Conservation (phyloP, 2,797 vertebrate genomes). For the Falco biarmicus region DNA sequence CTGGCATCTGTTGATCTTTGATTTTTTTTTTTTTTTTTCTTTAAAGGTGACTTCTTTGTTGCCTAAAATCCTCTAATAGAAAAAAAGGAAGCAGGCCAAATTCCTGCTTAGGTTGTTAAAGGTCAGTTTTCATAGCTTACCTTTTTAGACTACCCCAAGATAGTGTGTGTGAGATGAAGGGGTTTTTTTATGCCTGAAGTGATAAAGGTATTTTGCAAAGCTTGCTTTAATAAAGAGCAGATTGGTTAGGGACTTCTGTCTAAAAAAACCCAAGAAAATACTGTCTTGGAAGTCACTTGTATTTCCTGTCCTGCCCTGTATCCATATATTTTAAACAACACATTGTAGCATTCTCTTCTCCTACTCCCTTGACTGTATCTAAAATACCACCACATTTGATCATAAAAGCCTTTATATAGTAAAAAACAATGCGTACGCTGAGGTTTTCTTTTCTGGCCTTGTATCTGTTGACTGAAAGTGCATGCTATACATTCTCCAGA, state of each 20-base stretch:
- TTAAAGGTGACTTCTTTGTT: background rate
- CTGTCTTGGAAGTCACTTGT: background rate
- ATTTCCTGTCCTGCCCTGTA: background rate
- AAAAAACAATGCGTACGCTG: background rate
- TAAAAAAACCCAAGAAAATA: background rate
- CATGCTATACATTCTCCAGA: background rate
- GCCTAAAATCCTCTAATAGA: background rate
- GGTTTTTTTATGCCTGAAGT: background rate
- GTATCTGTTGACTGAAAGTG: background rate
- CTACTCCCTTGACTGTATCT: background rate
- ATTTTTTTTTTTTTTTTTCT: background rate
- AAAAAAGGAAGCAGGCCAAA: background rate
- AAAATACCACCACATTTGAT: background rate
- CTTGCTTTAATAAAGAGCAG: conserved; percentile 38
- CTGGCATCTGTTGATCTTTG: background rate
- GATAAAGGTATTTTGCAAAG: conserved; percentile 29
- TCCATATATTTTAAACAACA: background rate
- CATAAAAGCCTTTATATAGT: background rate
- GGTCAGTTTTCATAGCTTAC: conserved; percentile 36
- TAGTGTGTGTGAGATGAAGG: background rate
- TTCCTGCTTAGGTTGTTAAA: conserved; percentile 12
- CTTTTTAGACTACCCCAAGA: background rate
- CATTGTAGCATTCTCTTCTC: background rate
- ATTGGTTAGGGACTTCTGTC: background rate
- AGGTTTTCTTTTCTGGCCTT: background rate